Conservation (phyloP, 2,797 vertebrate genomes). For the Myotis vivesi region DNA sequence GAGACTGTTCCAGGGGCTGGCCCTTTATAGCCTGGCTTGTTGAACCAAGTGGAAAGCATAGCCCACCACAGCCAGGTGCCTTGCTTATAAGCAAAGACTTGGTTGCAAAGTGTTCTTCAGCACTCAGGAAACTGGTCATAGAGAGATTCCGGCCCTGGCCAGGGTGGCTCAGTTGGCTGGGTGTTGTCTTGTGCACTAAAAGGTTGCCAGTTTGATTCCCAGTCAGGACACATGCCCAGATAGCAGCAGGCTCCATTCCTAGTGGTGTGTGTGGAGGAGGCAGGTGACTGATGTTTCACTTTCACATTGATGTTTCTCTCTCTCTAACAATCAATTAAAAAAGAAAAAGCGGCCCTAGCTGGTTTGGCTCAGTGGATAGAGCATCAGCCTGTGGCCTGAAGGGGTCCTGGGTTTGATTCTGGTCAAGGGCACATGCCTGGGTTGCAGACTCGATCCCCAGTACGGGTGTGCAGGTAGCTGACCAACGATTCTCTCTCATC, state of each 20-base stretch:
- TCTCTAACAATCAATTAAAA: not conserved
- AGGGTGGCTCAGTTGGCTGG: too few relatives aligned
- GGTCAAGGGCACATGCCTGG: too few relatives aligned
- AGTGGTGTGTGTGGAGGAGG: not conserved
- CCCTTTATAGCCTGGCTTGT: not conserved
- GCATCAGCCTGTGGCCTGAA: too few relatives aligned
- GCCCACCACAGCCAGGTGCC: not conserved
- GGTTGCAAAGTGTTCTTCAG: not conserved
- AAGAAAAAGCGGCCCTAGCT: not conserved
- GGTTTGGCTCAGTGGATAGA: too few relatives aligned
- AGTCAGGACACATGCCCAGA: too few relatives aligned
- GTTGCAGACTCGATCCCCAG: too few relatives aligned
- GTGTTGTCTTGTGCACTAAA: not conserved
- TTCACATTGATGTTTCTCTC: not conserved
- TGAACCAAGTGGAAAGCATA: not conserved
- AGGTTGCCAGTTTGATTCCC: not conserved
- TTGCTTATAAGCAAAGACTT: too few relatives aligned
- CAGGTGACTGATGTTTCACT: not conserved
- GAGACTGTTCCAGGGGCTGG: too few relatives aligned
- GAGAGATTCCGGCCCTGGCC: not conserved
- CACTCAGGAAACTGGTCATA: rapidly evolving
- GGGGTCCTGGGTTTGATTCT: too few relatives aligned
- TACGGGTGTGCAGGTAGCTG: too few relatives aligned
- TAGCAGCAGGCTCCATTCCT: not conserved
- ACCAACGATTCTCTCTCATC: too few relatives aligned